Conservation (phyloP, 2,888 invertebrate genomes). For the Venusia cambrica region DNA sequence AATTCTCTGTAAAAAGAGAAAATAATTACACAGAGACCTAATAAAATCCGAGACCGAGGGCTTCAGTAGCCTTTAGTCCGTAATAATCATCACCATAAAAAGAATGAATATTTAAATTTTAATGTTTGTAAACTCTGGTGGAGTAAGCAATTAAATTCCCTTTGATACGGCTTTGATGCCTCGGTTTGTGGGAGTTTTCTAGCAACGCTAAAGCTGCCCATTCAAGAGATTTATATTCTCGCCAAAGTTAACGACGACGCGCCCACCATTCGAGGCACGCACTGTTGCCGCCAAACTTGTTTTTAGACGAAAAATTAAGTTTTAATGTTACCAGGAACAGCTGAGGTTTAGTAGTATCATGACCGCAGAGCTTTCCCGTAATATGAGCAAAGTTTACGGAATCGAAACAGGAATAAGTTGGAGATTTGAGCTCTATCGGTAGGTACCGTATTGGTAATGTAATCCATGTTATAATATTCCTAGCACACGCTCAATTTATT, state of each 20-base stretch:
- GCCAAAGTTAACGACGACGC: conserved; percentile 69
- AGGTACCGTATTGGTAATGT: conserved; percentile 6
- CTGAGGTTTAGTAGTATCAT: conserved; percentile 49
- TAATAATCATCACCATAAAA: conserved; percentile 39
- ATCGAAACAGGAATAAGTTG: conserved; percentile 2
- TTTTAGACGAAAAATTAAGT: conserved; percentile 62
- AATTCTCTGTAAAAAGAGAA: conserved; percentile 17
- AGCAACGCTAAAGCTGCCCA: conserved; percentile 59
- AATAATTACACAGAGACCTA: conserved; percentile 20
- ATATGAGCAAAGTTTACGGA: conserved; percentile 19
- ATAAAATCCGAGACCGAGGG: conserved; percentile 21
- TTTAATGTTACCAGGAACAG: conserved; percentile 54
- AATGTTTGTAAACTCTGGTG: conserved; percentile 50
- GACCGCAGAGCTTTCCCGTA: conserved; percentile 37
- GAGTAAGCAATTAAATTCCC: conserved; percentile 61
- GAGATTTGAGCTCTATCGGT: conserved; percentile 1
- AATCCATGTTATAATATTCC: conserved; percentile 8
- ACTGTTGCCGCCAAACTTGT: conserved; percentile 50
- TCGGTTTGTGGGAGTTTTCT: conserved; percentile 52
- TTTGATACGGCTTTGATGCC: conserved; percentile 61
- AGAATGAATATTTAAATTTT: conserved; percentile 44
- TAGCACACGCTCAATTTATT: conserved; percentile 7
- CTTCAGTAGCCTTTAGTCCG: conserved; percentile 32
- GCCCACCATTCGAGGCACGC: conserved; percentile 64
- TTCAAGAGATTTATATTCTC: conserved; percentile 69